phyloP scores from a whole-genome alignment of 2,797 vertebrate species.

The Pangasius mekongensis region DNA sequence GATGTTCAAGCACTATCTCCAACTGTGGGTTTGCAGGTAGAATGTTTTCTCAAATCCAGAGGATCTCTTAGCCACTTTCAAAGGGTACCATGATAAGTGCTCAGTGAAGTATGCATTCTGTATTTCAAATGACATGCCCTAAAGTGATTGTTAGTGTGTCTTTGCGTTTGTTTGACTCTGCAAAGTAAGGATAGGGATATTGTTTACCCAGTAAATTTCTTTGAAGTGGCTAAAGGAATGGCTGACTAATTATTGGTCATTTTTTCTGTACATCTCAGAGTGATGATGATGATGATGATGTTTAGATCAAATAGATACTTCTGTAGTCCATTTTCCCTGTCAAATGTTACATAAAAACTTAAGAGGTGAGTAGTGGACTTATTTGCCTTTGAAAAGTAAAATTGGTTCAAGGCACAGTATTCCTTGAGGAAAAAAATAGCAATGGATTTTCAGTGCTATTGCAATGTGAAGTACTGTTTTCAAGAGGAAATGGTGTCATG shows the following conservation, averaged over 20 bases:
- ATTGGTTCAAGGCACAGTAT: not conserved
- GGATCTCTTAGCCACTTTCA: conserved; percentile 48
- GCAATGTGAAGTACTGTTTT: conserved; percentile 3
- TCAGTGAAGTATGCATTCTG: conserved; percentile 47
- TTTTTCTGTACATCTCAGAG: conserved; percentile 1
- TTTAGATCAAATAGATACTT: not conserved
- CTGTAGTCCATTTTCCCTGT: not conserved
- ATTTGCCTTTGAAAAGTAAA: not conserved
- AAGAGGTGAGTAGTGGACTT: not conserved
- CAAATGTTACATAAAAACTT: not conserved
- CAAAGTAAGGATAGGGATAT: conserved; percentile 15
- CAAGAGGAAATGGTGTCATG: not conserved
- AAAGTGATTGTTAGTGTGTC: conserved; percentile 45
- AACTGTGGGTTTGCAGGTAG: conserved; percentile 58
- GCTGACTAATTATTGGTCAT: conserved; percentile 6
- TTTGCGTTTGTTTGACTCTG: conserved; percentile 19
- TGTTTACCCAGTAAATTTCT: conserved; percentile 21
- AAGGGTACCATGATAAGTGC: conserved; percentile 42
- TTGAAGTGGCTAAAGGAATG: conserved; percentile 9
- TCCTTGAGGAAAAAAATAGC: not conserved
- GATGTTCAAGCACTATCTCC: conserved; percentile 59
- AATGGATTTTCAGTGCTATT: not conserved
- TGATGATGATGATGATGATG: conserved; percentile 11
- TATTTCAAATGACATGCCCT: conserved; percentile 46
- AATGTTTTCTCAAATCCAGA: conserved; percentile 48